Conservation (phyloP, 2,888 invertebrate species). For the Drosophila antonietae region DNA sequence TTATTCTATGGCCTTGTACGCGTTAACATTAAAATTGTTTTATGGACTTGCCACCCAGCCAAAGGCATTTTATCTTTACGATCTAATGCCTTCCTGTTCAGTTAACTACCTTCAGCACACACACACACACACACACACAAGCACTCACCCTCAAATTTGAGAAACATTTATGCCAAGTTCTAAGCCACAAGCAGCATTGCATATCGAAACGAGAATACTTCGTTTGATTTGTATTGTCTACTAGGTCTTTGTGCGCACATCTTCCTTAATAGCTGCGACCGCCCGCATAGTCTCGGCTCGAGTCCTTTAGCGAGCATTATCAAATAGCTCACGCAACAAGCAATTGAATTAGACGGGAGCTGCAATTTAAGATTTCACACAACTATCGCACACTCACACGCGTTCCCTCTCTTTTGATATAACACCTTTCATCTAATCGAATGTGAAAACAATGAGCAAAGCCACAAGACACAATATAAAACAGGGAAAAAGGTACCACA, state of each 20-base stretch:
- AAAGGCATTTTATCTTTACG: conserved; percentile 15
- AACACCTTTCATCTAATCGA: conserved; percentile 69
- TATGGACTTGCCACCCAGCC: conserved; percentile 7
- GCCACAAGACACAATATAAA: conserved; percentile 47
- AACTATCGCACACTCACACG: conserved; percentile 15
- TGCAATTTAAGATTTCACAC: conserved; percentile 78
- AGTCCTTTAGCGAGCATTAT: conserved; percentile 38
- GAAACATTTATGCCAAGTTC: conserved; percentile 36
- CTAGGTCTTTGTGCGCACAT: conserved; percentile 55
- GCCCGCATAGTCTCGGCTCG: conserved; percentile 60
- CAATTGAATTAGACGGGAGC: conserved; percentile 55
- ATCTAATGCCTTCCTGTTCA: conserved; percentile 31
- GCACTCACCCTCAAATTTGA: conserved; percentile 4
- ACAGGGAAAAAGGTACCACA: conserved; percentile 22
- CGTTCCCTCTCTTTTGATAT: conserved; percentile 10
- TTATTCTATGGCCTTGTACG: background rate
- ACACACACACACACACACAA: conserved; percentile 5
- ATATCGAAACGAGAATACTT: conserved; percentile 51
- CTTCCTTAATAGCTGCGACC: conserved; percentile 58
- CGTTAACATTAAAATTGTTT: conserved; percentile 3
- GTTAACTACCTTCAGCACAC: conserved; percentile 2
- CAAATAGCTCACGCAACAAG: conserved; percentile 69
- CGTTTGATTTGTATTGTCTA: conserved; percentile 11
- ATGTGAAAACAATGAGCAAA: conserved; percentile 66
- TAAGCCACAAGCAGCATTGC: conserved; percentile 44